Percentiles rank a stretch among this genome's conserved stretches.
Evolutionary conservation across 1,140 invertebrate species (phyloP).

Genomic region (Lucilia cuprina): DNA sequence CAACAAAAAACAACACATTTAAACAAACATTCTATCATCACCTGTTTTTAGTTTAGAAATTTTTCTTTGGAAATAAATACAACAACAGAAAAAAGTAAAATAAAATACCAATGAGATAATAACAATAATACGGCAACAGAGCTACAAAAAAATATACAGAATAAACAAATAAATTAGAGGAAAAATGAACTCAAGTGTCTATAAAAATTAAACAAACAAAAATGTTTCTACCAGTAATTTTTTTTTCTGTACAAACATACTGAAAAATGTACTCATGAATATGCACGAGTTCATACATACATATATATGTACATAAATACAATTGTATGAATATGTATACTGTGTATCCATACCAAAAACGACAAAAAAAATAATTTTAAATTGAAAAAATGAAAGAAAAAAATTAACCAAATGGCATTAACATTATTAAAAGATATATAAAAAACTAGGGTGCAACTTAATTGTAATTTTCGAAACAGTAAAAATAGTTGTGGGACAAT

Average conservation of each 20-base stretch:
- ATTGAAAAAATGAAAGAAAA: not conserved
- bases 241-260: not conserved
- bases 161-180: slow-evolving; percentile 18
- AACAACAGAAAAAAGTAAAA: not conserved
- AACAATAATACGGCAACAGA: slow-evolving; percentile 7
- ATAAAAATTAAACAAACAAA: slow-evolving; percentile 16
- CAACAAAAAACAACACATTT: not conserved
- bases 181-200: slow-evolving; percentile 14
- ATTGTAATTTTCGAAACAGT: no score
- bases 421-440: not conserved
- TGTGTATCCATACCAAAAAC: no score
- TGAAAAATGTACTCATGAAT: not conserved
- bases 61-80: not conserved
- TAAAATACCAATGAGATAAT: slow-evolving; percentile 6
- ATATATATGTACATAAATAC: not conserved
- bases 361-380: not conserved
- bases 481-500: no score
- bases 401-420: slow-evolving; percentile 2
- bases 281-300: not conserved
- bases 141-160: not conserved
- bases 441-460: not conserved
- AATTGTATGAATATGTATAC: no score
- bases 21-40: not conserved
- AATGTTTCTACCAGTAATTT: not conserved
- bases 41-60: not conserved